Evolutionary conservation across 2,797 vertebrate genomes (phyloP), one percentile per base, ranked within the genome.

Genomic region (Trichosurus vulpecula): DNA sequence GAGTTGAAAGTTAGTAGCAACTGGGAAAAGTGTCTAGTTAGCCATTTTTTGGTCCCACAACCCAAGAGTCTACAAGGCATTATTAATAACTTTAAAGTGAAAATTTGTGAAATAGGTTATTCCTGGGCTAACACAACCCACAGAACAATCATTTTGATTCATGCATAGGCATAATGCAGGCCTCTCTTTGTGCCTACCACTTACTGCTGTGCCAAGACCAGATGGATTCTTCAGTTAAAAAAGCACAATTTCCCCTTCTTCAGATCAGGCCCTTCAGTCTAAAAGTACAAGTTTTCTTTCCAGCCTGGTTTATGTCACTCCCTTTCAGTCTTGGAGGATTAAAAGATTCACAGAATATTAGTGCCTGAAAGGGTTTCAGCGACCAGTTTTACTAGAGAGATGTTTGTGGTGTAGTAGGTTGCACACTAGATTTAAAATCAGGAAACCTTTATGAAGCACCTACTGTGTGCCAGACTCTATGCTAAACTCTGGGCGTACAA

Each of bases 21-120:
- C 22, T 87, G 41, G 74, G 10, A 51, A 47, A 81, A 51, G 41
- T 51, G 13, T 51, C 74, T 47, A 81, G 66, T 47, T 25, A 87
- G 10, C 74, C 25, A 87, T 87, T 22, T 87, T 41, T 87, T 87
- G 41, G 3, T 47, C 41, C 41, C 74, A 51, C 27, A 41, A 87
- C 41, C 41, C 74, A 87, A 87, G 74, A 87, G 25, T 87, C 25
- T 51, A 87, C 41, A 87, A 87, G 41, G 41, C 74, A 87, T 87
- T 87, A 87, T 87, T 87, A 87, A 87, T 87, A 87, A 87, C 74
- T 87, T 87, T 51, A 87, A 87, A 87, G 22, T 87, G 74, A 51
- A 87, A 87, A 87, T 22, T 87, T 87, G 74, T 87, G 74, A 87
- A 87, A 87, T 47, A 51, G 74, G 41, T 81, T 81, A 81, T 81